These are phyloP conservation scores for Stigmatopora argus DNA, from an alignment of 2,113 vertebrate species.

Conservation along the genomic window DNA sequence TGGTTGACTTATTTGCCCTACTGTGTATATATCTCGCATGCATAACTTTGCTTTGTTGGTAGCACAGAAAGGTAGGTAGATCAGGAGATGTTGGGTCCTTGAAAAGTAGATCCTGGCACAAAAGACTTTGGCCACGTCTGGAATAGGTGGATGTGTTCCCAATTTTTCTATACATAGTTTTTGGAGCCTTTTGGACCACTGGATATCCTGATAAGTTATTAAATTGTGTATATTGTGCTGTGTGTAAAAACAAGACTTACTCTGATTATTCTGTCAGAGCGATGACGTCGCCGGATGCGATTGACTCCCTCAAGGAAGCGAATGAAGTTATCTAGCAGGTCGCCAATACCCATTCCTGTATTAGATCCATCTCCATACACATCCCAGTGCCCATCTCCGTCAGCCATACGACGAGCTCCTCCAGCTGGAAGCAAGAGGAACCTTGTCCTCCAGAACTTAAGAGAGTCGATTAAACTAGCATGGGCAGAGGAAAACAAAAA, in stretches of 20 bases:
- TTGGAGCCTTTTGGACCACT: too few species aligned
- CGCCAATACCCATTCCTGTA: constrained; percentile 66
- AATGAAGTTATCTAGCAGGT: constrained; percentile 89
- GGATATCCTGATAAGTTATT: too few species aligned
- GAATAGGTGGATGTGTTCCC: too few species aligned
- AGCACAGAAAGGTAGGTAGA: too few species aligned
- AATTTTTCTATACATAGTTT: too few species aligned
- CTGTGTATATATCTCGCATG: too few species aligned
- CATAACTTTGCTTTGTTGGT: too few species aligned
- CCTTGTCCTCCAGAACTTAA: constrained; percentile 97
- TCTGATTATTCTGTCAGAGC: constrained; percentile 80
- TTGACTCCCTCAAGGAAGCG: constrained; percentile 97
- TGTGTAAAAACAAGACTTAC: constrained; percentile 18
- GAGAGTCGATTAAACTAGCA: constrained; percentile 86
- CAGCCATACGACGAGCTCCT: constrained; percentile 84
- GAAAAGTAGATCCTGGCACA: too few species aligned
- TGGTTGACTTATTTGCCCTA: too few species aligned
- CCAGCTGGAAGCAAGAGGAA: constrained; percentile 91
- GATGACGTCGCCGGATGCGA: constrained; percentile 88
- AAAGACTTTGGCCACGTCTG: too few species aligned
- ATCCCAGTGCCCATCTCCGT: constrained; percentile 87
- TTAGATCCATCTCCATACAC: constrained; percentile 82
- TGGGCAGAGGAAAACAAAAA: not conserved
- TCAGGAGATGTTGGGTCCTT: too few species aligned
- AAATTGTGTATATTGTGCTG: too few species aligned